Evolutionary conservation across 2,113 vertebrate genomes (phyloP).

Genomic region (Micronycteris hirsuta): DNA sequence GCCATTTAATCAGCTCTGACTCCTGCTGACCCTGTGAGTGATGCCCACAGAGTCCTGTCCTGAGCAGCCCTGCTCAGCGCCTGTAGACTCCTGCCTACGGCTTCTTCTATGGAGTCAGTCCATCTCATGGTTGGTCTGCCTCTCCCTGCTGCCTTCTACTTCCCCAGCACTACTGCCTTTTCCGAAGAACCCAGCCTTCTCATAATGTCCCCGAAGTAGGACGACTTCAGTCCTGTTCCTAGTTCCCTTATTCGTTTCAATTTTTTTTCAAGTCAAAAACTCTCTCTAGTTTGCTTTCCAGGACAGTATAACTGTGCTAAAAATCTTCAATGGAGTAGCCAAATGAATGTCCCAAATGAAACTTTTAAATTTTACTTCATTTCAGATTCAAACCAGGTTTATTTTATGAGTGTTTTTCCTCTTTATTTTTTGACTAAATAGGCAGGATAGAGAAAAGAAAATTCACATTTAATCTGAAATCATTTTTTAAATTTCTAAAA

Average conservation of each 20-base stretch:
- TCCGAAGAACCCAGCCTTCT: background rate
- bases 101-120: background rate
- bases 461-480: background rate
- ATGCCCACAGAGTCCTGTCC: background rate
- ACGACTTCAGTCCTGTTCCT: background rate
- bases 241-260: background rate
- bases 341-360: background rate
- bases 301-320: background rate
- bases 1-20: background rate
- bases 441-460: background rate
- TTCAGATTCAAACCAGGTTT: background rate
- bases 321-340: background rate
- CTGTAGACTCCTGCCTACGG: background rate
- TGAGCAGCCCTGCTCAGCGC: background rate
- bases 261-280: constrained; percentile 11
- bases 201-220: background rate
- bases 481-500: background rate
- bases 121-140: too few species aligned
- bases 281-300: background rate
- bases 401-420: background rate
- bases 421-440: background rate
- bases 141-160: background rate
- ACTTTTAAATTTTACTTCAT: background rate
- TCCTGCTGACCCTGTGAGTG: background rate
- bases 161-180: background rate